Evolutionary conservation across 2,888 invertebrate genomes (phyloP), one percentile per base, ranked within the genome.

Genomic region (Priapulus caudatus): DNA sequence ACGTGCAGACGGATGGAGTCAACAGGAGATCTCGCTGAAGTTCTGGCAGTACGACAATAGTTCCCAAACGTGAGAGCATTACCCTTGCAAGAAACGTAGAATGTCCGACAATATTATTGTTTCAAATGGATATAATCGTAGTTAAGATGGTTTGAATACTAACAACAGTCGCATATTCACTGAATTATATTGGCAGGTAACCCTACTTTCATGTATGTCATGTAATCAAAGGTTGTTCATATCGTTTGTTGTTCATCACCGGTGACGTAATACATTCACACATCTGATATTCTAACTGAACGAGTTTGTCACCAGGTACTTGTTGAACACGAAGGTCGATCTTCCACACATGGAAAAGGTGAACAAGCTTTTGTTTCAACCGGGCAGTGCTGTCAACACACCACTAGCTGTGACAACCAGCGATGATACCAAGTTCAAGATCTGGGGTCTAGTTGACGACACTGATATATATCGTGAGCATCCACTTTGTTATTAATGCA

Each of bases 311-410:
- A 70, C 3, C 64, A 84, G 83, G 45, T 86, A 79, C 64, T 63
- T 66, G 22, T 69, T 86, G 18, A 85, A 84, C 63, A 85, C 86
- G 0, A 78, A 76, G 15, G 76, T 85, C n/a, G 81, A 84, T 63
- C 71, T 78, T 60, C 84, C 86, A 0, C 86, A 86, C 64, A 77
- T 80, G 50, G 71, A 74, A 21, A 75, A 76, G 10, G 72, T 85
- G 4, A 75, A 74, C 52, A 72, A 75, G 20, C 66, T 86, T 10
- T 68, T 74, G 59, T 83, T 85, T 64, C 77, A 79, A 61, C 80
- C 81, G 4, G 58, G 58, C 2, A 46, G 18, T 18, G 49, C 10
- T 33, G 10, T 23, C n/a, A 21, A 2, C 2, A 65, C 66, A 3
- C 61, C 63, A 4, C 67, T 76, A 56, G 80, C 79, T 50, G 79